Conservation (phyloP, 2,113 vertebrate species). For the Cephalophus harveyi region DNA sequence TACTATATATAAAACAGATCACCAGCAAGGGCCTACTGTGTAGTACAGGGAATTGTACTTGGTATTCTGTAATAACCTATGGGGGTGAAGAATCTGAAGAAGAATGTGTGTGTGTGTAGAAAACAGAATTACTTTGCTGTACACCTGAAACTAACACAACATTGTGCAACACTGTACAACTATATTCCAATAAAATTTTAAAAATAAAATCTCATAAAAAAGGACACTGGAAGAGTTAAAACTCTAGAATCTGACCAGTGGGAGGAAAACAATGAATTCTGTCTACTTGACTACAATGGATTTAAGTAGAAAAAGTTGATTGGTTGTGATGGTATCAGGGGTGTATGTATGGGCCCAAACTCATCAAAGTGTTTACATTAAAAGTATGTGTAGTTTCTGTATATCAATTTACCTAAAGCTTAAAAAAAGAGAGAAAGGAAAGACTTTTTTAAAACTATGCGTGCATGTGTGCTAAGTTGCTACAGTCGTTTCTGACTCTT, state of each 20-base stretch:
- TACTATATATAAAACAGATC: not conserved
- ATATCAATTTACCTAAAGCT: not conserved
- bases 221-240: not conserved
- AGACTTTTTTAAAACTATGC: not conserved
- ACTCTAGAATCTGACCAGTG: not conserved
- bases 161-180: not conserved
- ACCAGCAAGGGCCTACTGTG: not conserved
- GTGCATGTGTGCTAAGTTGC: not conserved
- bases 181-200: not conserved
- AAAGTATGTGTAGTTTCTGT: not conserved
- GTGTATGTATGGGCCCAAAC: not conserved
- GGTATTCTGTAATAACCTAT: not conserved
- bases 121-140: not conserved
- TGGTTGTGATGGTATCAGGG: not conserved
- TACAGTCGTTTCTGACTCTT: not conserved
- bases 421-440: not conserved
- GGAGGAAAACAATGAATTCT: too few relatives aligned
- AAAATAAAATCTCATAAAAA: not conserved
- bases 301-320: not conserved
- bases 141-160: not conserved
- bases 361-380: not conserved
- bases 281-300: not conserved
- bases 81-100: not conserved
- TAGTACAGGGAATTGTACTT: not conserved
- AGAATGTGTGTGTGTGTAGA: not conserved